Conservation (phyloP, 2,888 invertebrate genomes). For the Cryptocephalus moraei region DNA sequence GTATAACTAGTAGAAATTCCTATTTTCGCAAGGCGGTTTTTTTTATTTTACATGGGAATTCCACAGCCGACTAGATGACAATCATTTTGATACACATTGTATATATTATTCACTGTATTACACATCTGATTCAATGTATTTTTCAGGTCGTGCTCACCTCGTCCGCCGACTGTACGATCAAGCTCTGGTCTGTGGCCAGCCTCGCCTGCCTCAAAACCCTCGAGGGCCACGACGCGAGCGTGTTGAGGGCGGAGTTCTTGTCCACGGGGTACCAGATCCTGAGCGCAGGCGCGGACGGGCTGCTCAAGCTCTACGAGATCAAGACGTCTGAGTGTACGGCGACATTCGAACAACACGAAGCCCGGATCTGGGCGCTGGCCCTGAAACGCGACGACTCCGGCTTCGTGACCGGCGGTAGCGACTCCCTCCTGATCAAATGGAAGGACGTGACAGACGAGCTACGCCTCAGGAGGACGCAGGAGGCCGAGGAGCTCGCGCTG, state of each 20-base stretch:
- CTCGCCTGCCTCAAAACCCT: conserved; percentile 81
- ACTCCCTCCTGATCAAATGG: conserved; percentile 78
- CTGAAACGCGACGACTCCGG: conserved; percentile 53
- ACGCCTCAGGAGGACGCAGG: conserved; percentile 49
- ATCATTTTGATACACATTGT: too few relatives aligned
- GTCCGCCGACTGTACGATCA: conserved; percentile 82
- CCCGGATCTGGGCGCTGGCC: conserved; percentile 76
- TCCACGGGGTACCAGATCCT: conserved; percentile 75
- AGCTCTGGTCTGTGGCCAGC: conserved; percentile 79
- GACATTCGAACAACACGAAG: conserved; percentile 84
- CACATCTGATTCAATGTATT: too few relatives aligned
- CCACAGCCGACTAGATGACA: too few relatives aligned
- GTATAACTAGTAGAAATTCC: too few relatives aligned
- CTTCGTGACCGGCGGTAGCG: conserved; percentile 73
- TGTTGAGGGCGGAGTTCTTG: conserved; percentile 71
- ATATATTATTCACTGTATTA: too few relatives aligned
- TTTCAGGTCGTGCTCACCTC: conserved; percentile 60
- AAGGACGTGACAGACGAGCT: conserved; percentile 75
- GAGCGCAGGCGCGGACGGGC: conserved; percentile 81
- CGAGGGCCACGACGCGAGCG: conserved; percentile 84
- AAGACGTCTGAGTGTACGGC: conserved; percentile 78
- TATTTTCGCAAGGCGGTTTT: too few relatives aligned
- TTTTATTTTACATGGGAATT: too few relatives aligned
- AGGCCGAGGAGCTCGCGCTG: conserved; percentile 53
- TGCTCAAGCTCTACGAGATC: conserved; percentile 87